These are phyloP conservation scores for Meloidogyne hapla DNA, from an alignment of 1,140 invertebrate species.

Conservation along the genomic window DNA sequence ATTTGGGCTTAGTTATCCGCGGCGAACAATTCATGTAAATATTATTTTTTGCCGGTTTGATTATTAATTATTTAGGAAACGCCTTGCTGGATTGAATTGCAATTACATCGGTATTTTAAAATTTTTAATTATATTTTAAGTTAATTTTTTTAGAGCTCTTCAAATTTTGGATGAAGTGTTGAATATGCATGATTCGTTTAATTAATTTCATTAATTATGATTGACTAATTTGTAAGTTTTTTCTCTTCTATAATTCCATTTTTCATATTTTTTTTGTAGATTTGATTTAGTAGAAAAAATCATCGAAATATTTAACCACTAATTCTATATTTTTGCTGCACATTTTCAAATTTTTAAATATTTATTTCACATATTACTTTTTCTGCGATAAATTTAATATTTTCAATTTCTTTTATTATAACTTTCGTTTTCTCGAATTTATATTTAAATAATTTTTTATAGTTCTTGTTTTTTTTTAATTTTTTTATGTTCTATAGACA, in stretches of 20 bases:
- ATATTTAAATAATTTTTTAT: no score
- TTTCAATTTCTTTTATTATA: no score
- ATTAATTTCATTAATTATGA: background rate
- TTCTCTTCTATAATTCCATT: no score
- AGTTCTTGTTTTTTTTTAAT: background rate
- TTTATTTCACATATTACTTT: background rate
- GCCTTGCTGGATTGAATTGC: conserved; percentile 45
- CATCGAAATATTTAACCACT: no score
- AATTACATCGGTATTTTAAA: conserved; percentile 33
- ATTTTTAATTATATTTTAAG: background rate
- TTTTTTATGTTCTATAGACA: no score
- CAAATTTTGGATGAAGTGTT: conserved; percentile 46
- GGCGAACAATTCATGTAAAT: conserved; percentile 17
- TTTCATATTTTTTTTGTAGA: no score
- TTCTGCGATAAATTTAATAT: background rate
- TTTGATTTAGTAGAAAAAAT: no score
- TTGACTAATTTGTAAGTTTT: no score
- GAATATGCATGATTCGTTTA: conserved; percentile 29
- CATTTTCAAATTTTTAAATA: no score
- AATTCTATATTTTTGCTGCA: no score
- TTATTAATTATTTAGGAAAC: conserved; percentile 20
- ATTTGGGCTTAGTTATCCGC: conserved; percentile 41
- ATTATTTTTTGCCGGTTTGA: background rate
- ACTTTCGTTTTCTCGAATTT: no score
- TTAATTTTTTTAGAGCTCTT: conserved; percentile 36